Evolutionary conservation across 2,888 invertebrate genomes (phyloP).

Genomic region (Eristalis pertinax): DNA sequence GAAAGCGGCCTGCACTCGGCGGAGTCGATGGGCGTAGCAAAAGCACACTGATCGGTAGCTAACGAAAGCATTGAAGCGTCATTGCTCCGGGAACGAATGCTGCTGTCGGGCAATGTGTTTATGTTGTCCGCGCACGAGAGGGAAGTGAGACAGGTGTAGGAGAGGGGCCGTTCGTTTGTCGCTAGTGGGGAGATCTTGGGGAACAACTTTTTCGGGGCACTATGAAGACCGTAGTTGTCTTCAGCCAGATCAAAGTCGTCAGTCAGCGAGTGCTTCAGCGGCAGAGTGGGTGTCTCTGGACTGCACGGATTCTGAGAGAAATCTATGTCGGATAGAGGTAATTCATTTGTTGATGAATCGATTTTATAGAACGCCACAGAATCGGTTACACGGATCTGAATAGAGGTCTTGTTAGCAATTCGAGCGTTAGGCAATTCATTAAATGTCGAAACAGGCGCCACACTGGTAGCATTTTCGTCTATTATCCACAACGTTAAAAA

Average conservation of each 20-base stretch:
- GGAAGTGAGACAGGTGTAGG: conserved; percentile 77
- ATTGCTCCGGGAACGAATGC: conserved; percentile 48
- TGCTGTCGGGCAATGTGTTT: conserved; percentile 36
- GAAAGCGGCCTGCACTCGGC: conserved; percentile 76
- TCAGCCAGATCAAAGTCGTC: conserved; percentile 28
- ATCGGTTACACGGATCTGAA: conserved; percentile 78
- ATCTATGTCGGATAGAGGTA: conserved; percentile 85
- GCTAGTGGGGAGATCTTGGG: conserved; percentile 82
- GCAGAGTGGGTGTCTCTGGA: conserved; percentile 75
- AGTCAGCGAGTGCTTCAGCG: conserved; percentile 45
- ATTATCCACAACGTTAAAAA: conserved; percentile 73
- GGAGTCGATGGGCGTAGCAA: conserved; percentile 18
- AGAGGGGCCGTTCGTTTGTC: conserved; percentile 81
- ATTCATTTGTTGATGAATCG: conserved; percentile 86
- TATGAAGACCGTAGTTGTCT: conserved; percentile 34
- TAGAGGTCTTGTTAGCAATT: conserved; percentile 67
- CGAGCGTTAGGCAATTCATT: conserved; percentile 74
- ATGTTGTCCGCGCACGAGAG: conserved; percentile 54
- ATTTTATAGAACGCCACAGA: conserved; percentile 78
- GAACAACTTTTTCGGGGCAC: conserved; percentile 74
- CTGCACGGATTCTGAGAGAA: conserved; percentile 80
- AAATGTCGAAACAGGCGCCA: conserved; percentile 66
- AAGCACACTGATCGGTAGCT: conserved; percentile 25
- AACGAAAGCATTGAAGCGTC: conserved; percentile 56
- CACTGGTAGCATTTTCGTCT: conserved; percentile 33